A percentile compares a stretch with the other conserved stretches of the same genome.
phyloP scores from a whole-genome alignment of 1,140 invertebrate genomes.

The Polypedilum pembai region DNA sequence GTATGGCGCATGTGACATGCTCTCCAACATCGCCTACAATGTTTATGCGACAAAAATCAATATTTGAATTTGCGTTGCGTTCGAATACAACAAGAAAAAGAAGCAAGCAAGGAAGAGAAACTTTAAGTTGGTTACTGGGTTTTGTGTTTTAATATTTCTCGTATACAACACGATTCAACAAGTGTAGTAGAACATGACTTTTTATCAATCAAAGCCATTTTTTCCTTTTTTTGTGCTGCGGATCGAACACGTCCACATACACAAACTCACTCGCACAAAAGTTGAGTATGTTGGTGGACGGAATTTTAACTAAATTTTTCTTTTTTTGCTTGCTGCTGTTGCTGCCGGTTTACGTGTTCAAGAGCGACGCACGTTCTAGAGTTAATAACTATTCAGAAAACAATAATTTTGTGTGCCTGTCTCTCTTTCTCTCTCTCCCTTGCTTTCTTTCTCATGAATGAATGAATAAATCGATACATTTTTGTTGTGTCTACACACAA shows the following conservation, averaged over 20 bases:
- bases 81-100: too few relatives aligned
- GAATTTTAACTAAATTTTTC: slow-evolving; percentile 14
- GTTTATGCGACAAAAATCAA: slow-evolving; percentile 6
- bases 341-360: neutral
- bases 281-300: slow-evolving; percentile 4
- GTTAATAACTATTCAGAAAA: slow-evolving; percentile 13
- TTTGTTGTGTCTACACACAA: neutral
- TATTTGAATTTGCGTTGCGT: neutral
- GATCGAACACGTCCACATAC: neutral
- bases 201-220: slow-evolving; percentile 24
- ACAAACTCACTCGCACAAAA: neutral
- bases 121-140: slow-evolving; percentile 3
- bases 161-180: slow-evolving; percentile 4
- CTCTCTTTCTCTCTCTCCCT: neutral
- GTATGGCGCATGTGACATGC: slow-evolving; percentile 4
- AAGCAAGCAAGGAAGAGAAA: neutral
- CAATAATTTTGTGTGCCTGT: neutral
- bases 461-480: neutral
- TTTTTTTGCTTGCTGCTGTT: neutral
- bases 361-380: slow-evolving; percentile 1
- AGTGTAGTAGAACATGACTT: slow-evolving; percentile 16
- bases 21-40: neutral
- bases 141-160: neutral
- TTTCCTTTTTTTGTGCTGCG: neutral
- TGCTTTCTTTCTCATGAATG: neutral